Evolutionary conservation across 2,113 vertebrate genomes (phyloP).

Genomic region (Helogale parvula): DNA sequence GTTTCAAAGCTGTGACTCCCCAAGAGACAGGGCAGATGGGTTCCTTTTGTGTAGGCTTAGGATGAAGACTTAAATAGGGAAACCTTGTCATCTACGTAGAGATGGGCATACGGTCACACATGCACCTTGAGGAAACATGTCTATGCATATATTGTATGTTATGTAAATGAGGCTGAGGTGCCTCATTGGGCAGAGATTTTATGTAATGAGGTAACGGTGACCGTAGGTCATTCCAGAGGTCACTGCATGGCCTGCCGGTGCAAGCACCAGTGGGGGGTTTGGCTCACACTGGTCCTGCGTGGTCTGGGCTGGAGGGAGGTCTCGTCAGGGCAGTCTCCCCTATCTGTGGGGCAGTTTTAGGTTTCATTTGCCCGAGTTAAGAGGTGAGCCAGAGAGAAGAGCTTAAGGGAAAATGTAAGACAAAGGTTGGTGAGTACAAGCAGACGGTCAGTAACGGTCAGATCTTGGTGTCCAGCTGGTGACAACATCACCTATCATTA

Average conservation of each 20-base stretch:
- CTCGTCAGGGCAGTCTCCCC: neutral
- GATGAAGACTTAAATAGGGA: neutral
- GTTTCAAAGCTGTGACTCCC: neutral
- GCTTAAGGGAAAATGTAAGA: neutral
- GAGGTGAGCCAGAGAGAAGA: neutral
- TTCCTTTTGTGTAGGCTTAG: neutral
- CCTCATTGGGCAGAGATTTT: neutral
- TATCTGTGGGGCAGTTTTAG: neutral
- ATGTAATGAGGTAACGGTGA: neutral
- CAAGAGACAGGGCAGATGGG: neutral
- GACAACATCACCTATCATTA: neutral
- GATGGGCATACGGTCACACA: neutral
- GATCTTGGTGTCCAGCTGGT: neutral
- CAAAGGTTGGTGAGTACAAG: neutral
- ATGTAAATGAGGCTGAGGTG: neutral
- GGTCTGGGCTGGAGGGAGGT: neutral
- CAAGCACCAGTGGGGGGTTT: neutral
- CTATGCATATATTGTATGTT: neutral
- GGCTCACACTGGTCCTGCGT: neutral
- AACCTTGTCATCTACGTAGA: neutral
- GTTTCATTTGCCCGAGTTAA: neutral
- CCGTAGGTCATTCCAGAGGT: neutral
- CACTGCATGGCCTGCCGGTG: neutral
- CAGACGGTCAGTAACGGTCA: neutral
- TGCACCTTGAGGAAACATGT: neutral